These are phyloP conservation scores for Montifringilla adamsi DNA, from an alignment of 2,113 vertebrate species.

Conservation along the genomic window DNA sequence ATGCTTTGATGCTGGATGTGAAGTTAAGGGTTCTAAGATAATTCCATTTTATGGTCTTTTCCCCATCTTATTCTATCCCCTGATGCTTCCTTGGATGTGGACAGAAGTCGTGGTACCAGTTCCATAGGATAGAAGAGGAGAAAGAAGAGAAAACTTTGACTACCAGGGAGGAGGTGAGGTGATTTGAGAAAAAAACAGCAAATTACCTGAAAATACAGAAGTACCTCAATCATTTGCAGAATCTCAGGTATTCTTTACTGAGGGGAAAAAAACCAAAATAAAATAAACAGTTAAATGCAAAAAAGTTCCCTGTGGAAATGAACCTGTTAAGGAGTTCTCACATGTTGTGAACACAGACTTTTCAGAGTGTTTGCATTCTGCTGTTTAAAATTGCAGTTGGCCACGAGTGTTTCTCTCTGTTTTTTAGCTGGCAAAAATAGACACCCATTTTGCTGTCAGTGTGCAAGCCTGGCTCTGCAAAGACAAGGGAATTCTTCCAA, in stretches of 20 bases:
- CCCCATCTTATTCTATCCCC: neutral
- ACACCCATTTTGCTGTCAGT: neutral
- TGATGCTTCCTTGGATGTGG: neutral
- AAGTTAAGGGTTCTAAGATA: neutral
- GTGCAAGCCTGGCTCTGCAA: neutral
- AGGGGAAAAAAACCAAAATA: neutral
- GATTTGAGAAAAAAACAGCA: neutral
- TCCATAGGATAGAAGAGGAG: neutral
- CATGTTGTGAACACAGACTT: neutral
- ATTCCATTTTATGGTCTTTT: neutral
- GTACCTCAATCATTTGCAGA: neutral
- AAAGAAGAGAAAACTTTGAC: neutral
- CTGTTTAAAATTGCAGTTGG: neutral
- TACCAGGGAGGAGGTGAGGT: neutral
- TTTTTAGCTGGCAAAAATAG: conserved; percentile 4
- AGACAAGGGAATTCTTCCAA: neutral
- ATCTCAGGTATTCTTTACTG: neutral
- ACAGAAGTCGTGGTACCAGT: neutral
- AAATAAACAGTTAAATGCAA: neutral
- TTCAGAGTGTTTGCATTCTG: neutral
- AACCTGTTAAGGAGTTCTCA: neutral
- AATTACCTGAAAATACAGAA: neutral
- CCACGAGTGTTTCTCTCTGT: neutral
- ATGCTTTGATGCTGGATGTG: neutral
- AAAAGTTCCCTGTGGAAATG: neutral